Evolutionary conservation across 2,888 invertebrate genomes (phyloP).

Genomic region (Athalia rosae): DNA sequence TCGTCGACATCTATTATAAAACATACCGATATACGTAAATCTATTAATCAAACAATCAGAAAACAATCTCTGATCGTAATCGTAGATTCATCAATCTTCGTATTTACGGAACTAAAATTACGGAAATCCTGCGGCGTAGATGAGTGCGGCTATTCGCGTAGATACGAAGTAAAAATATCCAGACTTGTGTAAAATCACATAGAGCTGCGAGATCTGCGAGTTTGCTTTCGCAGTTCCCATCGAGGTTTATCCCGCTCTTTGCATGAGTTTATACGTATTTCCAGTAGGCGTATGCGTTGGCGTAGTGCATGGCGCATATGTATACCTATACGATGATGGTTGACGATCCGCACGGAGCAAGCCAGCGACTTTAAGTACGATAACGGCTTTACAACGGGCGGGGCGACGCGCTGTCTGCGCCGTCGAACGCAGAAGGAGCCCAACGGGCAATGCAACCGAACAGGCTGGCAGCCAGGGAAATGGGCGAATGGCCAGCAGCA

Average conservation of each 20-base stretch:
- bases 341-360: slow-evolving; percentile 43
- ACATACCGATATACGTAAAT: no score
- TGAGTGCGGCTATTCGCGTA: no score
- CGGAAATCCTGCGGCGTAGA: no score
- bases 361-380: slow-evolving; percentile 42
- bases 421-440: slow-evolving; percentile 45
- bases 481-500: neutral
- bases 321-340: slow-evolving; percentile 36
- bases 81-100: no score
- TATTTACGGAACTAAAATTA: no score
- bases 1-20: no score
- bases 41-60: no score
- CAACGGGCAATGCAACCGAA: slow-evolving; percentile 23
- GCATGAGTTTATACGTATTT: slow-evolving; percentile 23
- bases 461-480: slow-evolving; percentile 21
- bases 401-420: slow-evolving; percentile 46
- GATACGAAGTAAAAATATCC: neutral
- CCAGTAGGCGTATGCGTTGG: slow-evolving; percentile 36
- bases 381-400: slow-evolving; percentile 45
- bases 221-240: slow-evolving; percentile 13
- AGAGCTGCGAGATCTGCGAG: neutral
- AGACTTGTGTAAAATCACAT: slow-evolving; percentile 1
- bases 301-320: slow-evolving; percentile 28
- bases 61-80: no score
- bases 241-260: slow-evolving; percentile 21